A percentile compares a stretch with the other conserved stretches of the same genome.
phyloP scores from a whole-genome alignment of 1,140 invertebrate species.

The Drosophila erecta region DNA sequence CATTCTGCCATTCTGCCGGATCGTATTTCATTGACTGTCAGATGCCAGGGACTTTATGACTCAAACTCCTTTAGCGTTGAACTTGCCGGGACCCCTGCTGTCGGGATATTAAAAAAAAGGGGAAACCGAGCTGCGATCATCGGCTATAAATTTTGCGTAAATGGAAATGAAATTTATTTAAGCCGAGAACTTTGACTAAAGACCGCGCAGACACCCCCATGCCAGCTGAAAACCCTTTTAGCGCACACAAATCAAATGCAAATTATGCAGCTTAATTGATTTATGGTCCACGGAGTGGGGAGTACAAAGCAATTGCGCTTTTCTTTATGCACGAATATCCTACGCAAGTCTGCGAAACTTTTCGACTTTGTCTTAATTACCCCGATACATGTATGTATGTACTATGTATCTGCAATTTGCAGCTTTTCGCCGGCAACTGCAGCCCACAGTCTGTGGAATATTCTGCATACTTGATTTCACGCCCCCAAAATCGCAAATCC shows the following conservation, averaged over 20 bases:
- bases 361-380: conserved; percentile 77
- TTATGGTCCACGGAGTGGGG: conserved; percentile 51
- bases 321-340: conserved; percentile 58
- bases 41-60: conserved; percentile 57
- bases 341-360: conserved; percentile 66
- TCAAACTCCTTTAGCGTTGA: conserved; percentile 57
- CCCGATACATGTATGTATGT: background rate
- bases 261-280: conserved; percentile 80
- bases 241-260: conserved; percentile 77
- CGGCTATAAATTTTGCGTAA: conserved; percentile 62
- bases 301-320: conserved; percentile 55
- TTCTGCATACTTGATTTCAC: conserved; percentile 80
- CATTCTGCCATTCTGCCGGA: conserved; percentile 22
- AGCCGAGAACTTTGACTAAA: conserved; percentile 42
- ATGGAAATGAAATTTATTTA: conserved; percentile 59
- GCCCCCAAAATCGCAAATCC: conserved; percentile 63
- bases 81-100: conserved; percentile 60
- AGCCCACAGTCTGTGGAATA: conserved; percentile 53
- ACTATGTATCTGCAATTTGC: conserved; percentile 3
- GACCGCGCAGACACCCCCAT: conserved; percentile 2
- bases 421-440: conserved; percentile 12
- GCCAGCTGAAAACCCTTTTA: conserved; percentile 33
- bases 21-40: conserved; percentile 67
- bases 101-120: conserved; percentile 22
- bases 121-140: conserved; percentile 35